These are phyloP conservation scores for Trinectes maculatus DNA, from an alignment of 2,113 vertebrate species.

Conservation along the genomic window DNA sequence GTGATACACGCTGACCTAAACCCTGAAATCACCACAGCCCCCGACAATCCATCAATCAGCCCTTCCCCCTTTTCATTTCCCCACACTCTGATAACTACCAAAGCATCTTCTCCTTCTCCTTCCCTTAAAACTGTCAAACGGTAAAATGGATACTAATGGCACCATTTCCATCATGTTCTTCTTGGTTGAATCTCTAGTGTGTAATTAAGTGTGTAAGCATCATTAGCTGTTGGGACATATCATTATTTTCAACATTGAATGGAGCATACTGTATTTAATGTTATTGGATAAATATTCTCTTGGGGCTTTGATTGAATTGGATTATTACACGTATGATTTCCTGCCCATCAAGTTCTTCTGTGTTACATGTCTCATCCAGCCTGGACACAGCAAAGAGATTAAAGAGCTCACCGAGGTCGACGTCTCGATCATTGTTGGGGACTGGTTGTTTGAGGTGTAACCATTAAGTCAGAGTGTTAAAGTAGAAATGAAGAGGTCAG, in stretches of 20 bases:
- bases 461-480: constrained; percentile 14
- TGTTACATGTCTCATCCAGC: constrained; percentile 38
- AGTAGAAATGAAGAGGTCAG: constrained; percentile 5
- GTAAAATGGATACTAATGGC: constrained; percentile 62
- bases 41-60: constrained; percentile 8
- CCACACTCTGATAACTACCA: constrained; percentile 34
- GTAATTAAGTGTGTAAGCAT: constrained; percentile 50
- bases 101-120: constrained; percentile 14
- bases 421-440: neutral
- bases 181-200: constrained; percentile 47
- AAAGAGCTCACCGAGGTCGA: constrained; percentile 13
- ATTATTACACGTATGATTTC: constrained; percentile 56
- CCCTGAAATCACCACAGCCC: constrained; percentile 2
- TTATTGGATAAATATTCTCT: constrained; percentile 61
- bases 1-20: constrained; percentile 21
- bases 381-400: neutral
- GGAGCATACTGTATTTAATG: constrained; percentile 62
- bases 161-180: constrained; percentile 46
- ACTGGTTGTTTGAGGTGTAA: neutral
- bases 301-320: constrained; percentile 47
- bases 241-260: constrained; percentile 48
- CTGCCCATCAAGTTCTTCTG: constrained; percentile 38
- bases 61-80: neutral
- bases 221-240: constrained; percentile 56
- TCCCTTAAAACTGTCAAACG: constrained; percentile 50